These are phyloP conservation scores for Strigamia transsilvanica DNA, from an alignment of 2,888 invertebrate genomes.

Conservation along the genomic window DNA sequence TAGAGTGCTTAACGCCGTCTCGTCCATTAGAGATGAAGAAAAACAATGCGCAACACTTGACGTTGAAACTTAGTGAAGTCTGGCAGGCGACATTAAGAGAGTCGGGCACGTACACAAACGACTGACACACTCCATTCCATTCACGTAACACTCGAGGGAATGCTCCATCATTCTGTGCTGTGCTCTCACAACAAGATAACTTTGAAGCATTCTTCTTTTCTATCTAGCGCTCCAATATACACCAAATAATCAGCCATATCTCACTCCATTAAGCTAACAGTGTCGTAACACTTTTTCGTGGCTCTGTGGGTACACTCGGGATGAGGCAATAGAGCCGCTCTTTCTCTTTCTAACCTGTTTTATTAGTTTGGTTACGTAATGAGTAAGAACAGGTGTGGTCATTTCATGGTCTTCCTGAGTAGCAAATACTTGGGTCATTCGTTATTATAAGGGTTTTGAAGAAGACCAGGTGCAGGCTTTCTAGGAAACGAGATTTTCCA, in stretches of 20 bases:
- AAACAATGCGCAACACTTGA: constrained; percentile 47
- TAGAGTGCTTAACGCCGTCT: constrained; percentile 37
- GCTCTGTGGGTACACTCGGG: not conserved
- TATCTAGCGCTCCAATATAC: constrained; percentile 48
- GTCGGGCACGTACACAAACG: constrained; percentile 47
- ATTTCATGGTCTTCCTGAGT: not conserved
- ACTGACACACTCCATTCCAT: constrained; percentile 49
- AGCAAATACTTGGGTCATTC: constrained; percentile 10
- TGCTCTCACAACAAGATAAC: constrained; percentile 49
- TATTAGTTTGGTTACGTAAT: constrained; percentile 35
- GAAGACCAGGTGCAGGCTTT: constrained; percentile 36
- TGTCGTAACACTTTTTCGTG: constrained; percentile 31
- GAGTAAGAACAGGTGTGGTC: constrained; percentile 39
- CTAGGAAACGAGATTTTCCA: constrained; percentile 25
- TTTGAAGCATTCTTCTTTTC: constrained; percentile 49
- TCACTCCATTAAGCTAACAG: constrained; percentile 49
- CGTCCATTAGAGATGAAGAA: not conserved
- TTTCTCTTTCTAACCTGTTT: constrained; percentile 12
- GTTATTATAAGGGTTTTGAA: not conserved
- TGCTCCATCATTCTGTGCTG: constrained; percentile 49
- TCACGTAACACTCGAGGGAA: constrained; percentile 49
- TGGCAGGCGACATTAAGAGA: constrained; percentile 37
- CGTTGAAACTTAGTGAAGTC: constrained; percentile 4
- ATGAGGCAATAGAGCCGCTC: constrained; percentile 11
- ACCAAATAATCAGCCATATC: constrained; percentile 49